These are phyloP conservation scores for Anguilla pacifica DNA, from an alignment of 2,797 vertebrate genomes.

Conservation along the genomic window DNA sequence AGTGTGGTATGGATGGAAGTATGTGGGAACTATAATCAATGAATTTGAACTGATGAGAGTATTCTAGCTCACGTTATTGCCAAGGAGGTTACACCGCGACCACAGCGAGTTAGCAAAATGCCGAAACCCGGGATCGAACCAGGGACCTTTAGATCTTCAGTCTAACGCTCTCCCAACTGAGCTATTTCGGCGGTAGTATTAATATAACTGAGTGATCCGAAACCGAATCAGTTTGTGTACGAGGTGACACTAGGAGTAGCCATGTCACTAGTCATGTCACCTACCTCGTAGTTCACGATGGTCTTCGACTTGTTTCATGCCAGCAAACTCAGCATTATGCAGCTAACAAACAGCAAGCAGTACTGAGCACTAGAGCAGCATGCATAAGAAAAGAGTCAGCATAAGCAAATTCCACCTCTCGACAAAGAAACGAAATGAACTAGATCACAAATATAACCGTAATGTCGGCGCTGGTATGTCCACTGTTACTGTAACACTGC, in stretches of 20 bases:
- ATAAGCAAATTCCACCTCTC: no score
- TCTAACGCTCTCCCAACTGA: slow-evolving; percentile 53
- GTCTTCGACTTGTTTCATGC: not conserved
- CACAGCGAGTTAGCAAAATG: slow-evolving; percentile 26
- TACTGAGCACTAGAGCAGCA: not conserved
- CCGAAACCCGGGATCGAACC: slow-evolving; percentile 58
- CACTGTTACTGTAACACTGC: no score
- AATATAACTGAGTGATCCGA: not conserved
- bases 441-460: no score
- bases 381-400: no score
- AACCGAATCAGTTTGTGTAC: not conserved
- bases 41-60: no score
- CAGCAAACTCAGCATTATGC: not conserved
- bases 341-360: not conserved
- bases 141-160: slow-evolving; percentile 54
- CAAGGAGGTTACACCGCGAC: not conserved
- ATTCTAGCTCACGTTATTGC: no score
- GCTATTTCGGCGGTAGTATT: slow-evolving; percentile 39
- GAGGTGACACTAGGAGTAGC: no score
- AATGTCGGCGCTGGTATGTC: no score
- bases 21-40: no score
- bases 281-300: not conserved
- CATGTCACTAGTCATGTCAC: not conserved
- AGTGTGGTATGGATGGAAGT: no score
- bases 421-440: no score